These are phyloP conservation scores for Microtus ochrogaster DNA, from an alignment of 2,113 vertebrate species.

Conservation along the genomic window DNA sequence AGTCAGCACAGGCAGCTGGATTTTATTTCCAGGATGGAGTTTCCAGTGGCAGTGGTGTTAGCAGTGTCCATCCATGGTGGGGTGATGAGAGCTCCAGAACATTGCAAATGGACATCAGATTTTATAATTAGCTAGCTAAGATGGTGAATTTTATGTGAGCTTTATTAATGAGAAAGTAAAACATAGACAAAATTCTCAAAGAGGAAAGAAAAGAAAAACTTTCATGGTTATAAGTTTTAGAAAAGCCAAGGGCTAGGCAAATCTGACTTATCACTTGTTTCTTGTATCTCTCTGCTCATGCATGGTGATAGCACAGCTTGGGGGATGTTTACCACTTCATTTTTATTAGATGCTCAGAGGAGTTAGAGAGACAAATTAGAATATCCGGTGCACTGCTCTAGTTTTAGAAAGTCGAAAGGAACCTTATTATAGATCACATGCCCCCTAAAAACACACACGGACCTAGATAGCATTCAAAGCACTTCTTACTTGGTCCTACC, in stretches of 20 bases:
- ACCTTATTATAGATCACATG: constrained; percentile 21
- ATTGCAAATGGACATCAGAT: not conserved
- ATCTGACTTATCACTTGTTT: not conserved
- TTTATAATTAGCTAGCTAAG: not conserved
- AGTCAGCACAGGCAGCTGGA: not conserved
- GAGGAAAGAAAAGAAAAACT: not conserved
- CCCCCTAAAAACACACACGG: not conserved
- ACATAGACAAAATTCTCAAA: not conserved
- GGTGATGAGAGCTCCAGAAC: not conserved
- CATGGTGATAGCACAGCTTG: not conserved
- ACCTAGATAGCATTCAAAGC: not conserved
- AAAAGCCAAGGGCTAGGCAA: not conserved
- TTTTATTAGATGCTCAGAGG: not conserved
- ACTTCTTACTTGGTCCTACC: not conserved
- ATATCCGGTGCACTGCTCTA: not conserved
- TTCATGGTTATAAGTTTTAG: not conserved
- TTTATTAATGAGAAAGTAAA: not conserved
- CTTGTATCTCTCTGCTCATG: not conserved
- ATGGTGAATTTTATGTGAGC: not conserved
- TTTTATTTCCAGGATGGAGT: not conserved
- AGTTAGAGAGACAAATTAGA: constrained; percentile 1
- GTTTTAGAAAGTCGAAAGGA: constrained; percentile 25
- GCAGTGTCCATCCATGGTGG: not conserved
- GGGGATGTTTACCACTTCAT: not conserved
- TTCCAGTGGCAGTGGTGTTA: not conserved